Conservation (phyloP, 2,113 vertebrate genomes). For the Castor canadensis region DNA sequence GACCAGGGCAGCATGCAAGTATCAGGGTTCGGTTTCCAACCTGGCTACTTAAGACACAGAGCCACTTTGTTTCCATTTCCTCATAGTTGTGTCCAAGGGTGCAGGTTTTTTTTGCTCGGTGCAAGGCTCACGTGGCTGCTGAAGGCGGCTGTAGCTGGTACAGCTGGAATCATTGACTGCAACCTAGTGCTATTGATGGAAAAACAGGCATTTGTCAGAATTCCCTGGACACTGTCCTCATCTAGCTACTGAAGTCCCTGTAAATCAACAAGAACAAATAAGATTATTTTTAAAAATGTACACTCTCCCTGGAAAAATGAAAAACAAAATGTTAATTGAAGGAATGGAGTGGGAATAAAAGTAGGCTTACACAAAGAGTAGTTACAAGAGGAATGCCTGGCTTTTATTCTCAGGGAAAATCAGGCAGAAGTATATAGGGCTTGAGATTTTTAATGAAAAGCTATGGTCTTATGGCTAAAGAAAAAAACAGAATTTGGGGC, state of each 20-base stretch:
- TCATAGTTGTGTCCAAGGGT: not conserved
- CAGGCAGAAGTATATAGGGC: not conserved
- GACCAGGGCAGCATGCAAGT: not conserved
- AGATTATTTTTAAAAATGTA: not conserved
- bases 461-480: not conserved
- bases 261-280: not conserved
- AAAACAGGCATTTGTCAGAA: not conserved
- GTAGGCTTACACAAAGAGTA: too few relatives aligned
- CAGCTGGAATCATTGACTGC: not conserved
- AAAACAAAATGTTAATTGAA: not conserved
- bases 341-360: not conserved
- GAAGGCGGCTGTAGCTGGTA: too few relatives aligned
- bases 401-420: not conserved
- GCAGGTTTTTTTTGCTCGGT: not conserved
- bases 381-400: too few relatives aligned
- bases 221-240: too few relatives aligned
- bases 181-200: not conserved
- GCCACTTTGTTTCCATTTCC: not conserved
- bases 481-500: not conserved
- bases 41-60: not conserved
- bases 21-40: not conserved
- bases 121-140: too few relatives aligned
- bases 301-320: not conserved
- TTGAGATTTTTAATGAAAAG: not conserved
- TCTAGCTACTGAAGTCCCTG: not conserved